A percentile compares a stretch with the other conserved stretches of the same genome.
phyloP scores from a whole-genome alignment of 2,888 invertebrate genomes.

The Lasioglossum figueresi region DNA sequence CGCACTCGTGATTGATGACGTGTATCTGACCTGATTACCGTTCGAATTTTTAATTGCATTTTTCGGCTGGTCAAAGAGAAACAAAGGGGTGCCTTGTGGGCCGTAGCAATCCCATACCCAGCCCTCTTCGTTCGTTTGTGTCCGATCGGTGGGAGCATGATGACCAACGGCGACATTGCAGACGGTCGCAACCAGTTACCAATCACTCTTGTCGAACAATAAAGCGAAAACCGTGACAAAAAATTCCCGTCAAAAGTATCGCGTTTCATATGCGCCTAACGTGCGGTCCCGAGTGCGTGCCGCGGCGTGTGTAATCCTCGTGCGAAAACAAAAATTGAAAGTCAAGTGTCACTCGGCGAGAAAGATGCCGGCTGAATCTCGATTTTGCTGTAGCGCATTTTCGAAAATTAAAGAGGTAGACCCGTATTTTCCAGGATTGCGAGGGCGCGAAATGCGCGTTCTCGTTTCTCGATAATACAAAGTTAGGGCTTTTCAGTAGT shows the following conservation, averaged over 20 bases:
- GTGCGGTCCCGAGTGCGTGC: constrained; percentile 8
- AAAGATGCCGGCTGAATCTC: background rate
- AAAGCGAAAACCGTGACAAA: constrained; percentile 73
- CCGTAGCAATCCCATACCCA: constrained; percentile 50
- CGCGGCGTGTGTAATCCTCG: constrained; percentile 30
- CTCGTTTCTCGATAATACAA: no score
- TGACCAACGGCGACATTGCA: constrained; percentile 64
- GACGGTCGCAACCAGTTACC: constrained; percentile 75
- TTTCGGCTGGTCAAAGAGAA: constrained; percentile 64
- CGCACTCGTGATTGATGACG: constrained; percentile 28
- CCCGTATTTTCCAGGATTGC: no score
- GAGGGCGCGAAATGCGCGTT: no score
- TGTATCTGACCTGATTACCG: constrained; percentile 67
- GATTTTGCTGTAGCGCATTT: background rate
- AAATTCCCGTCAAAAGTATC: constrained; percentile 76
- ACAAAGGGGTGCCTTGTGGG: constrained; percentile 61
- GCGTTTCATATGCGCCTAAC: constrained; percentile 72
- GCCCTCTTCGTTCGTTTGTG: constrained; percentile 60
- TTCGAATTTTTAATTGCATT: constrained; percentile 72
- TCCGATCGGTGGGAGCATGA: constrained; percentile 48
- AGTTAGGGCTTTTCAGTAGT: no score
- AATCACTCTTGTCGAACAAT: constrained; percentile 77
- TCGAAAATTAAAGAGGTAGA: background rate
- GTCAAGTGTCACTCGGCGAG: constrained; percentile 38
- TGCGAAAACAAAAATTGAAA: constrained; percentile 52